A percentile compares a stretch with the other conserved stretches of the same genome.
phyloP scores from a whole-genome alignment of 2,888 invertebrate genomes.

The Glyphotaelius pellucidus region DNA sequence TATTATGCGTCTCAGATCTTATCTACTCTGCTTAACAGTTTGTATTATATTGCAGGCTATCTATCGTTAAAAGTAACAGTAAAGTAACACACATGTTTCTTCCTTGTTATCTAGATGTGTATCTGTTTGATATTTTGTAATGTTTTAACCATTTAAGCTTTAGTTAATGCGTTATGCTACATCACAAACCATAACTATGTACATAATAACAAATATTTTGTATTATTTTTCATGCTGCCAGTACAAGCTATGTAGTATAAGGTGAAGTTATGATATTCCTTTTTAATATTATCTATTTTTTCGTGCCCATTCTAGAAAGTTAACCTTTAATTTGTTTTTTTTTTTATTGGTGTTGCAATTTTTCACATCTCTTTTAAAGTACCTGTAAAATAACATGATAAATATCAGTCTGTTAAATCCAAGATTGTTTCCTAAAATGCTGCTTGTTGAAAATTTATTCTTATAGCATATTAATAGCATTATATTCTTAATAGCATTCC shows the following conservation, averaged over 20 bases:
- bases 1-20: not conserved
- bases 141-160: not conserved
- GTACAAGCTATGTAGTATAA: not conserved
- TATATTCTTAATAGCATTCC: not conserved
- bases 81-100: not conserved
- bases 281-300: not conserved
- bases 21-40: not conserved
- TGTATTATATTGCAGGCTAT: not conserved
- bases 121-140: not conserved
- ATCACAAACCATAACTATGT: not conserved
- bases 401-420: not conserved
- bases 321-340: not conserved
- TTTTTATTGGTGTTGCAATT: not conserved
- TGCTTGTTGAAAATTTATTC: not conserved
- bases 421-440: not conserved
- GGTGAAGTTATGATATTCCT: not conserved
- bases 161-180: not conserved
- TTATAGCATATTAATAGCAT: not conserved
- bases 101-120: not conserved
- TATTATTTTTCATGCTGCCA: constrained; percentile 31
- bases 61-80: not conserved
- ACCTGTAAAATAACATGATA: not conserved
- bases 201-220: constrained; percentile 15
- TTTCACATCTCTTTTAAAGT: not conserved
- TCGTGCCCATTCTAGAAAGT: not conserved